These are phyloP conservation scores for Leptatherina wallacei DNA, from an alignment of 2,797 vertebrate species.

Conservation along the genomic window DNA sequence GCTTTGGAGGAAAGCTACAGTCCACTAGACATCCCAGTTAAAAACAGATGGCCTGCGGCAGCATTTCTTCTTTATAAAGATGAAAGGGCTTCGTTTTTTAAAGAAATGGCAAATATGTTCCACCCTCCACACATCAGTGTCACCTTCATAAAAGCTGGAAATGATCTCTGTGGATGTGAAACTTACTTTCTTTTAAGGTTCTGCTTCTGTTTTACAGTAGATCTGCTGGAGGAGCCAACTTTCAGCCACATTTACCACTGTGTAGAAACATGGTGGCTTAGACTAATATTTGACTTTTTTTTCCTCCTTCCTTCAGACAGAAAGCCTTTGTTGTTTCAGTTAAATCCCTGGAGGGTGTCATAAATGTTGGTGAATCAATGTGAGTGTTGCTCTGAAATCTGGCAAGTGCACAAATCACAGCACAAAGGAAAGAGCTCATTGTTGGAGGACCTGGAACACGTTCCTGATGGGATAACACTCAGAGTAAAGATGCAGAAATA, in stretches of 20 bases:
- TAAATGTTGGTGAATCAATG: conserved; percentile 48
- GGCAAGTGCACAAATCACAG: conserved; percentile 43
- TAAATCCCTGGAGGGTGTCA: conserved; percentile 46
- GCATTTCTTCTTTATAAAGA: conserved; percentile 37
- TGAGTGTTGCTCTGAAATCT: conserved; percentile 32
- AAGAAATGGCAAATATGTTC: conserved; percentile 49
- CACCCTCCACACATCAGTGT: conserved; percentile 38
- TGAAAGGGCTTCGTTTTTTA: conserved; percentile 38
- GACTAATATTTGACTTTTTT: conserved; percentile 57
- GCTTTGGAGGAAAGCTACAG: conserved; percentile 16
- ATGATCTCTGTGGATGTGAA: conserved; percentile 20
- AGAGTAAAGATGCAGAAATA: background rate
- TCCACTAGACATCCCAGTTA: conserved; percentile 28
- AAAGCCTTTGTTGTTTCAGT: conserved; percentile 62
- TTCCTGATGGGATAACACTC: background rate
- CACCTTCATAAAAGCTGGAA: conserved; percentile 44
- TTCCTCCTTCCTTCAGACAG: conserved; percentile 24
- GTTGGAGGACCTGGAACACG: conserved; percentile 19
- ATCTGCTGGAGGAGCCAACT: background rate
- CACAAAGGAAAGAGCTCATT: conserved; percentile 23
- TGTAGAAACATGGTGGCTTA: conserved; percentile 44
- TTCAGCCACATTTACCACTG: conserved; percentile 38
- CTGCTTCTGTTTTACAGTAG: conserved; percentile 22
- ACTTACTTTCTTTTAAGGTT: conserved; percentile 31
- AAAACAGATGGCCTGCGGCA: conserved; percentile 54